phyloP scores from a whole-genome alignment of 2,797 vertebrate genomes.

The Neosalanx taihuensis region DNA sequence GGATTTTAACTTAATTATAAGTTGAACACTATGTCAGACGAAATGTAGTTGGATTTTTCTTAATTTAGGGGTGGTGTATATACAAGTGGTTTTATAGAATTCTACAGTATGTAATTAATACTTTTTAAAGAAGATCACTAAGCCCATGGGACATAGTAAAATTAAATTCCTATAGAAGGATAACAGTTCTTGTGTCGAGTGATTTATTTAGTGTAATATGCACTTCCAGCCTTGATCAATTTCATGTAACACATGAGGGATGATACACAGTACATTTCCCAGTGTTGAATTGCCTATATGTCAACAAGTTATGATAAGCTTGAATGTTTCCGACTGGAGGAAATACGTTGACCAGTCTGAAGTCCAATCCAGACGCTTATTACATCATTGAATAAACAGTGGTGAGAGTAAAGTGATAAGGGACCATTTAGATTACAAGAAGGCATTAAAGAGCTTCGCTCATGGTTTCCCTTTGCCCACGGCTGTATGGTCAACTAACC shows the following conservation, averaged over 20 bases:
- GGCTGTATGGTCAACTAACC: too few species aligned
- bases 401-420: slow-evolving; percentile 57
- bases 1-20: background rate
- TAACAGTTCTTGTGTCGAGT: slow-evolving; percentile 27
- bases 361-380: slow-evolving; percentile 47
- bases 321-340: slow-evolving; percentile 22
- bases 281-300: slow-evolving; percentile 8
- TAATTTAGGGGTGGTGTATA: too few species aligned
- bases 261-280: slow-evolving; percentile 21
- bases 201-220: slow-evolving; percentile 22
- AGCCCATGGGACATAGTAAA: slow-evolving; percentile 4
- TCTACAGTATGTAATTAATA: too few species aligned
- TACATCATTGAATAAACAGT: slow-evolving; percentile 59
- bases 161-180: slow-evolving; percentile 15
- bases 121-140: slow-evolving; percentile 13
- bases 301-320: background rate
- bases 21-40: background rate
- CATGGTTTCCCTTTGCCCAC: background rate
- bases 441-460: slow-evolving; percentile 17
- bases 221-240: slow-evolving; percentile 42
- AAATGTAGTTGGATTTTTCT: background rate
- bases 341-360: slow-evolving; percentile 28
- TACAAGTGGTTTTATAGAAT: too few species aligned
- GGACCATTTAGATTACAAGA: slow-evolving; percentile 58
- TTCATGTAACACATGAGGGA: slow-evolving; percentile 21